Evolutionary conservation across 2,888 invertebrate genomes (phyloP), one percentile per base, ranked within the genome.

Genomic region (Celastrina argiolus): DNA sequence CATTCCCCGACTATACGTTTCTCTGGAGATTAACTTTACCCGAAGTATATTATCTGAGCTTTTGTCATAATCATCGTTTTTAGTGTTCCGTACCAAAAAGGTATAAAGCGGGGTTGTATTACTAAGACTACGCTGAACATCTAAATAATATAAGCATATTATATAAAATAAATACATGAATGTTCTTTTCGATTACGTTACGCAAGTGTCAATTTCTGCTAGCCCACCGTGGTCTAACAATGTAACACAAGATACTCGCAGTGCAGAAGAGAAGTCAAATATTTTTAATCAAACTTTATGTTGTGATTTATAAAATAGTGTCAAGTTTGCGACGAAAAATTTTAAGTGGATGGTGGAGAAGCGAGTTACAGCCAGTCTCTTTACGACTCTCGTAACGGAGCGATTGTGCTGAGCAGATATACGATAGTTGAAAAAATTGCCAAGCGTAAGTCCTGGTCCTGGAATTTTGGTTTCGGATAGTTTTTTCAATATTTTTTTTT

Each of bases 1-100:
- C 75, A 64, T 45, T 42, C 65, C 68, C 66, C 63, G 66, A 66
- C 66, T 68, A 64, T 61, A 61, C 39, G 36, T 39, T 61, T 4
- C 61, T 61, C 61, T 22, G 36, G 61, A 61, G 61, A 39, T 61
- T 61, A 58, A 28, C 28, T 58, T 31, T 58, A n/a, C 2, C 56
- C 58, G 58, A 58, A 31, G n/a, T 58, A 31, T 31, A 58, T 58
- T 28, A 8, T 1, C 31, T n/a, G 28, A 2, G 31, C 58, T 31
- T 58, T 58, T 58, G 58, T 28, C 26, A 56, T 58, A 58, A 31
- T 58, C 31, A 31, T 31, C 16, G 14, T 28, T 22, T 56, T 16
- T 16, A 6, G 12, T n/a, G n/a, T n/a, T 3, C 14, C 14, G 51
- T n/a, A 14, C 2, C 10, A 7, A 36, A 10, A 2, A 36, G 10